These are phyloP conservation scores for Caerostris darwini DNA, from an alignment of 1,140 invertebrate species.

Conservation along the genomic window DNA sequence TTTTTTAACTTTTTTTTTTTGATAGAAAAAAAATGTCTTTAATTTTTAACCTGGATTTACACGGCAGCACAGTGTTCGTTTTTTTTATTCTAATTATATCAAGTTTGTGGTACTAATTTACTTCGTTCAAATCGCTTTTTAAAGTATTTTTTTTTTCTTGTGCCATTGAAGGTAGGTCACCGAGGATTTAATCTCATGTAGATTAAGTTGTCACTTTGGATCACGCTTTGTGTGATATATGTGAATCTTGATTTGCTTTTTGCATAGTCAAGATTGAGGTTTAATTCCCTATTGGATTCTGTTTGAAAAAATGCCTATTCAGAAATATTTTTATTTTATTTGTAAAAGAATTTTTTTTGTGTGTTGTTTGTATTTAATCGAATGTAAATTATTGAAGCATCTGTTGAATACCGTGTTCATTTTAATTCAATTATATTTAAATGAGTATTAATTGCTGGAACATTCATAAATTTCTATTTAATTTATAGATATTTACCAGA, in stretches of 20 bases:
- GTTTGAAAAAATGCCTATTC: background rate
- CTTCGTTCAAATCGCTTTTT: background rate
- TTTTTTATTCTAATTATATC: conserved; percentile 26
- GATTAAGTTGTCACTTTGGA: background rate
- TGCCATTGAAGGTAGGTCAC: background rate
- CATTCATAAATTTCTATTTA: no score
- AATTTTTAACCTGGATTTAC: background rate
- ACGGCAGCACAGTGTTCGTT: background rate
- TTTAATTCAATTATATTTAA: no score
- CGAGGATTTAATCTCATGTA: background rate
- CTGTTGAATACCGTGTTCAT: no score
- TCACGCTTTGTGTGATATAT: background rate
- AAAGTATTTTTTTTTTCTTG: background rate
- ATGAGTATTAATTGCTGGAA: no score
- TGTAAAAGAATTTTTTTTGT: no score
- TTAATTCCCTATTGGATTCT: background rate
- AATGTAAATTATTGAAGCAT: no score
- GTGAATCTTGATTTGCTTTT: background rate
- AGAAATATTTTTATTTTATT: no score
- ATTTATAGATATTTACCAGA: no score
- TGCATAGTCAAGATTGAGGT: background rate
- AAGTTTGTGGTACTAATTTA: conserved; percentile 3
- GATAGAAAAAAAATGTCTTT: background rate
- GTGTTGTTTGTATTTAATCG: no score
- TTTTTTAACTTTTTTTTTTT: background rate